These are phyloP conservation scores for Passer montanus DNA, from an alignment of 2,113 vertebrate genomes.

Conservation along the genomic window DNA sequence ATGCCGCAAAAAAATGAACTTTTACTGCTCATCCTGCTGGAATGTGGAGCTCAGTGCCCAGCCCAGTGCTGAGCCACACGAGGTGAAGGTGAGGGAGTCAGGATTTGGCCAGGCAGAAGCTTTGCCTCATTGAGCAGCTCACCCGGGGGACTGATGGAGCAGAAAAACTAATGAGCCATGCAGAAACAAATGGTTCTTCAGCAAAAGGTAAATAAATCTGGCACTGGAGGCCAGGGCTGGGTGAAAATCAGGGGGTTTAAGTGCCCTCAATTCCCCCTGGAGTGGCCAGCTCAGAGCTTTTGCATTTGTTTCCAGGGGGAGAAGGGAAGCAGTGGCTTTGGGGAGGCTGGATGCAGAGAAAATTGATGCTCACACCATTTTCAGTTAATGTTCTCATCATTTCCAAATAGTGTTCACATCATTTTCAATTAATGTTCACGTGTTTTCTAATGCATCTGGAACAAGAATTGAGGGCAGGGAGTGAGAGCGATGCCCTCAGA, in stretches of 20 bases:
- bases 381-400: background rate
- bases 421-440: background rate
- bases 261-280: background rate
- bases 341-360: background rate
- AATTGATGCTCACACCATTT: background rate
- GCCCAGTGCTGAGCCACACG: background rate
- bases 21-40: background rate
- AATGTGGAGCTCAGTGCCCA: background rate
- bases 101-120: background rate
- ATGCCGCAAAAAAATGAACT: background rate
- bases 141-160: background rate
- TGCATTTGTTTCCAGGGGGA: background rate
- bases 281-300: background rate
- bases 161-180: conserved; percentile 4
- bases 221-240: background rate
- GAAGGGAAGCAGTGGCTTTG: background rate
- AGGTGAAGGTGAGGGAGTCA: background rate
- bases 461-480: background rate
- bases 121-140: background rate
- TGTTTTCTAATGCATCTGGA: background rate
- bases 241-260: background rate
- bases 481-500: background rate
- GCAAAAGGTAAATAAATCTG: conserved; percentile 12
- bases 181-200: conserved; percentile 15
- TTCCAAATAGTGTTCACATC: background rate